Conservation (phyloP, 2,113 vertebrate genomes). For the Numida meleagris region DNA sequence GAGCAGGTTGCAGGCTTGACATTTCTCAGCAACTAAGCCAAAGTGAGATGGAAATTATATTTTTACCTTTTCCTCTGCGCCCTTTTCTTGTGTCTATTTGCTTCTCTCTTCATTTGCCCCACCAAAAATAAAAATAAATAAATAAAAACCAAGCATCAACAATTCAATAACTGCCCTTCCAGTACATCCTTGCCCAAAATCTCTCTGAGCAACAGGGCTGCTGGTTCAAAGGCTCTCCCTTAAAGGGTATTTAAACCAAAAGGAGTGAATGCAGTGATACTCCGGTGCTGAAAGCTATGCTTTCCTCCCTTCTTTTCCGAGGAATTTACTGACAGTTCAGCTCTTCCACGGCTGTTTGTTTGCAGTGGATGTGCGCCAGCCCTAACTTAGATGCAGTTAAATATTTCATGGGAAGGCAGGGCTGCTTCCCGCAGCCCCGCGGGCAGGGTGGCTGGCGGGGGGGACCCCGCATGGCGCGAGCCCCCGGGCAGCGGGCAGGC, state of each 20-base stretch:
- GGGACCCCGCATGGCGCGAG: not conserved
- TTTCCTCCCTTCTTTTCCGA: not conserved
- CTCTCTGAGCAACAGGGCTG: not conserved
- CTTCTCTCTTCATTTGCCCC: not conserved
- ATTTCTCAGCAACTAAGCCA: constrained; percentile 59
- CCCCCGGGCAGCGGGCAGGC: not conserved
- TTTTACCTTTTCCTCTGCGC: constrained; percentile 52
- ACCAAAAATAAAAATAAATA: not conserved
- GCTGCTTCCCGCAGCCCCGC: not conserved
- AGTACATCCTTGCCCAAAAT: not conserved
- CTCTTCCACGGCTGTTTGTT: constrained; percentile 36
- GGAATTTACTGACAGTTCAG: constrained; percentile 20
- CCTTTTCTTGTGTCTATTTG: constrained; percentile 35
- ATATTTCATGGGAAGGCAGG: constrained; percentile 47
- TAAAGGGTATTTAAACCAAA: not conserved
- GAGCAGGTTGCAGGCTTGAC: constrained; percentile 58
- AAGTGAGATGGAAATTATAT: constrained; percentile 20
- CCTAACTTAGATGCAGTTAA: constrained; percentile 42
- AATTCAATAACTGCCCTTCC: not conserved
- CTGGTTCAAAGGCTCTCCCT: not conserved
- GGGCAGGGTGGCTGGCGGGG: constrained; percentile 20
- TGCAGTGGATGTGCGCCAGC: constrained; percentile 51
- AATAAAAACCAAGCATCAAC: not conserved
- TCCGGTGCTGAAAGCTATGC: not conserved
- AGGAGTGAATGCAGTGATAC: not conserved